phyloP scores from a whole-genome alignment of 2,888 invertebrate species.

The Metopia argyrocephala region DNA sequence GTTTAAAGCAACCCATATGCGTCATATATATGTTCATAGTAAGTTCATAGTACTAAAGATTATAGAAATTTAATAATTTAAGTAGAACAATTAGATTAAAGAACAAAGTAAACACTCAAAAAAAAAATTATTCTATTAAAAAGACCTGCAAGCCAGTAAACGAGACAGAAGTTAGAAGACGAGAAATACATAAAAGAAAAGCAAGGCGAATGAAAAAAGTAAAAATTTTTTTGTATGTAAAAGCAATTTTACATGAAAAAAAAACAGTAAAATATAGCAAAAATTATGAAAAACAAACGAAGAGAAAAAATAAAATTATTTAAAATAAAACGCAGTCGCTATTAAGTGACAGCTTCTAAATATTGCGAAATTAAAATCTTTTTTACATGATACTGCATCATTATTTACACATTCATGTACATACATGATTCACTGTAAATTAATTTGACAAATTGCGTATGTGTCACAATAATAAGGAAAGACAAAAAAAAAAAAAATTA shows the following conservation, averaged over 20 bases:
- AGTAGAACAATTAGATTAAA: slow-evolving; percentile 46
- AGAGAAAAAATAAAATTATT: background rate
- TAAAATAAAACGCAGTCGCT: no score
- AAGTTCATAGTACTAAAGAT: slow-evolving; percentile 47
- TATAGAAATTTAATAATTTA: background rate
- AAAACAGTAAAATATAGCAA: background rate
- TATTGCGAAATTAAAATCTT: no score
- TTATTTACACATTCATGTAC: no score
- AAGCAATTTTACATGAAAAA: background rate
- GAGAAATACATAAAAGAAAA: background rate
- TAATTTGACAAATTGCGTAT: slow-evolving; percentile 52
- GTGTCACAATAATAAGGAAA: slow-evolving; percentile 32
- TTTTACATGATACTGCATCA: no score
- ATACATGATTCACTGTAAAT: background rate
- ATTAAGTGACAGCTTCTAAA: no score
- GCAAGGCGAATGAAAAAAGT: background rate
- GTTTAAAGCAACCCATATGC: background rate
- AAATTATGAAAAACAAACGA: no score
- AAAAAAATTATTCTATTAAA: slow-evolving; percentile 21
- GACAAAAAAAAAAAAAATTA: background rate
- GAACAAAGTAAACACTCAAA: slow-evolving; percentile 21
- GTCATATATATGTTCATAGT: slow-evolving; percentile 32
- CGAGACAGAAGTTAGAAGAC: background rate
- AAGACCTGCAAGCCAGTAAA: background rate
- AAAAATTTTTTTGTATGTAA: background rate